Percentiles rank a stretch among this genome's conserved stretches.
These are phyloP conservation scores for Pseudolaguvia tuberculata DNA, from an alignment of 2,113 vertebrate genomes.

Conservation along the genomic window DNA sequence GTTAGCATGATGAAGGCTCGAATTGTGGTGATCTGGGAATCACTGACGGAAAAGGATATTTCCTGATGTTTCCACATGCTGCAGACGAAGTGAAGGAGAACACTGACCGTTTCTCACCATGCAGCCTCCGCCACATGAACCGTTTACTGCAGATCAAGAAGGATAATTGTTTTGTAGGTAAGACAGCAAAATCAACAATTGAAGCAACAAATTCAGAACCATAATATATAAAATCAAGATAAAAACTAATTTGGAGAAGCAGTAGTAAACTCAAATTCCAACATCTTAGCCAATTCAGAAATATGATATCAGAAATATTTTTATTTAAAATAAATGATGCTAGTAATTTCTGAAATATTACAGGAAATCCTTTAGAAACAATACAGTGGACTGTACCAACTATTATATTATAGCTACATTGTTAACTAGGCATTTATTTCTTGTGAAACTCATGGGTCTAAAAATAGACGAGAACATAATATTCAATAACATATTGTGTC, in stretches of 20 bases:
- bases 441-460: background rate
- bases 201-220: background rate
- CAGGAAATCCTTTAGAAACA: background rate
- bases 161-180: conserved; percentile 75
- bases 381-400: too few relatives aligned
- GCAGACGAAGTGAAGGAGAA: conserved; percentile 69
- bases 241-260: too few relatives aligned
- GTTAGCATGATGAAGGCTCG: conserved; percentile 71
- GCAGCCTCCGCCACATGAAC: conserved; percentile 68
- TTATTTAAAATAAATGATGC: background rate
- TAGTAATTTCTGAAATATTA: background rate
- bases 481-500: background rate
- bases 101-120: conserved; percentile 74
- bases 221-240: background rate
- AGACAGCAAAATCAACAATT: conserved; percentile 46
- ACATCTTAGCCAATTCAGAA: background rate
- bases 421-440: too few relatives aligned
- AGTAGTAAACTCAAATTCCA: too few relatives aligned
- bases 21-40: conserved; percentile 65
- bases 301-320: background rate
- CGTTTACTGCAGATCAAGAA: conserved; percentile 66
- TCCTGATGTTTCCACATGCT: conserved; percentile 76
- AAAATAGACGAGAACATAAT: background rate
- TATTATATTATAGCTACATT: too few relatives aligned
- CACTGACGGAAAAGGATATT: conserved; percentile 62